Evolutionary conservation across 2,113 vertebrate genomes (phyloP).

Genomic region (Deroptyus accipitrinus): DNA sequence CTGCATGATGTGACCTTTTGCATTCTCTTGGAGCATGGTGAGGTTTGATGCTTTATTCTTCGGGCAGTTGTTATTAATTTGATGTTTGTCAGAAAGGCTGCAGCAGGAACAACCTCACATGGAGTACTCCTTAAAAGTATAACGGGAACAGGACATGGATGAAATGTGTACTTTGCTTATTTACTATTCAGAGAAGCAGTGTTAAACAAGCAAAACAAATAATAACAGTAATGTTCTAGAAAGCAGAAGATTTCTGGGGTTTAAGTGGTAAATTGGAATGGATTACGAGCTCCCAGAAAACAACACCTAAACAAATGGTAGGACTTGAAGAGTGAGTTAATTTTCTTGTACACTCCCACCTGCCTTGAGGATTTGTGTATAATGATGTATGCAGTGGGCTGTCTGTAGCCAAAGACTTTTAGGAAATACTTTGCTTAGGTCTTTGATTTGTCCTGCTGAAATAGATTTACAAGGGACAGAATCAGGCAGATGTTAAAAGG

Average conservation of each 20-base stretch:
- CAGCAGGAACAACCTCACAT: neutral
- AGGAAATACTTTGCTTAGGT: neutral
- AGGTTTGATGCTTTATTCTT: neutral
- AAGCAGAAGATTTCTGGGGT: neutral
- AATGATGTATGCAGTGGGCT: neutral
- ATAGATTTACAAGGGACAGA: slow-evolving; percentile 3
- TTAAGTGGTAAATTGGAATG: neutral
- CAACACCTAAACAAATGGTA: neutral
- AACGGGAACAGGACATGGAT: neutral
- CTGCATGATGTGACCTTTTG: neutral
- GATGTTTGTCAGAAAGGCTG: neutral
- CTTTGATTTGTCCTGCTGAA: neutral
- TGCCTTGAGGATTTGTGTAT: neutral
- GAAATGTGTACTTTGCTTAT: neutral
- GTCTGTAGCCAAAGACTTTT: slow-evolving; percentile 16
- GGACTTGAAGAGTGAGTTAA: neutral
- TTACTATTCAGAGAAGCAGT: neutral
- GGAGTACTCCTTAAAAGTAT: neutral
- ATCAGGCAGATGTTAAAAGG: slow-evolving; percentile 20
- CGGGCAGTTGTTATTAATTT: neutral
- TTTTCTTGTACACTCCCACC: neutral
- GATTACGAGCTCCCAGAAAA: neutral
- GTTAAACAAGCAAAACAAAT: neutral
- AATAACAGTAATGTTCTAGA: neutral
- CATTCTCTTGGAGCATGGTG: neutral